Conservation (phyloP, 2,797 vertebrate genomes). For the Hylomyscus alleni region DNA sequence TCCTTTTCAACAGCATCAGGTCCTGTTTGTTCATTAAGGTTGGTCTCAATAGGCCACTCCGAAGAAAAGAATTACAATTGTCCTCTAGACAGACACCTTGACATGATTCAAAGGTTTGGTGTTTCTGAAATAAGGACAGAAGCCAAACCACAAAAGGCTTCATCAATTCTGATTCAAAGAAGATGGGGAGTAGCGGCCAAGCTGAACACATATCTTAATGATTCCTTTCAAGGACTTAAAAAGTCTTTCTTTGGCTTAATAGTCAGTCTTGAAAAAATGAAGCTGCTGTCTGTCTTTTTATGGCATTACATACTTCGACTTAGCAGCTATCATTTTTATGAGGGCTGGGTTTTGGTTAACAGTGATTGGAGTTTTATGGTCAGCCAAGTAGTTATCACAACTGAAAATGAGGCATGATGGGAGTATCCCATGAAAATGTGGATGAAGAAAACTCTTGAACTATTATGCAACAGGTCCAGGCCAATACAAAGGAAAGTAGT, state of each 20-base stretch:
- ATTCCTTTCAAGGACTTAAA: conserved; percentile 59
- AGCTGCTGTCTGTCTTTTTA: conserved; percentile 13
- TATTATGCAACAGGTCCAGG: background rate
- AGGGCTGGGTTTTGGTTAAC: conserved; percentile 43
- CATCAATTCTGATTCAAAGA: conserved; percentile 65
- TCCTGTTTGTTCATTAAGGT: conserved; percentile 57
- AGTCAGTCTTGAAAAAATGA: conserved; percentile 44
- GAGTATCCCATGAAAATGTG: background rate
- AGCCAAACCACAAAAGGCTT: conserved; percentile 60
- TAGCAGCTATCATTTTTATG: background rate
- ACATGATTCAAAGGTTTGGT: conserved; percentile 45
- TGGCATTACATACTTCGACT: conserved; percentile 5
- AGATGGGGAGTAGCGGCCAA: background rate
- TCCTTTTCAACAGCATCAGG: conserved; percentile 34
- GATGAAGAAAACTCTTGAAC: background rate
- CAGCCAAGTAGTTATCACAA: background rate
- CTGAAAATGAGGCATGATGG: background rate
- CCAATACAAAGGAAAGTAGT: background rate
- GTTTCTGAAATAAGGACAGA: conserved; percentile 66
- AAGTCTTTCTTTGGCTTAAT: conserved; percentile 50
- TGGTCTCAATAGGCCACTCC: conserved; percentile 41
- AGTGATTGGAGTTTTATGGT: conserved; percentile 4
- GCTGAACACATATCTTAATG: conserved; percentile 14
- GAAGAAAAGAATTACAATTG: conserved; percentile 60
- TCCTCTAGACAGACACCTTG: conserved; percentile 51